Evolutionary conservation across 2,888 invertebrate genomes (phyloP).

Genomic region (Anoncus sp.): DNA sequence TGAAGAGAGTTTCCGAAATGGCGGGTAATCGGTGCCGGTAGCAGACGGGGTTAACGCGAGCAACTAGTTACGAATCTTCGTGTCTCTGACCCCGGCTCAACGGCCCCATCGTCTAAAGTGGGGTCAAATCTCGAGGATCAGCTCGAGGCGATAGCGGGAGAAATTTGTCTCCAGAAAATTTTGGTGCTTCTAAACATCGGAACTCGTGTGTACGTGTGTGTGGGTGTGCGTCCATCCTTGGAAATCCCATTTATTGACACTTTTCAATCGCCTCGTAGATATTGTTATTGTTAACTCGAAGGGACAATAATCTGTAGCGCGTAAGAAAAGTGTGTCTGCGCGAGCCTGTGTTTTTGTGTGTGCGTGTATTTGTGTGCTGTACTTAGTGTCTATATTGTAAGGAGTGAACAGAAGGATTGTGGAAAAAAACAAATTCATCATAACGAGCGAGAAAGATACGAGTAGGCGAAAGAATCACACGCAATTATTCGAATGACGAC

Average conservation of each 20-base stretch:
- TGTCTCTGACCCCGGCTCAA: slow-evolving; percentile 62
- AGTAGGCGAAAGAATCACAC: background rate
- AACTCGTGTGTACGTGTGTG: no score
- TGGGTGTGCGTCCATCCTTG: no score
- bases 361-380: slow-evolving; percentile 60
- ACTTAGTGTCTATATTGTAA: slow-evolving; percentile 31
- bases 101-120: slow-evolving; percentile 39
- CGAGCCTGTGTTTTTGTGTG: background rate
- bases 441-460: background rate
- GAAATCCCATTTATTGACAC: slow-evolving; percentile 17
- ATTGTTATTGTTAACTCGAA: slow-evolving; percentile 18
- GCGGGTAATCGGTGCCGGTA: slow-evolving; percentile 81
- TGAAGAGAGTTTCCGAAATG: slow-evolving; percentile 77
- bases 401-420: background rate
- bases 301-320: slow-evolving; percentile 71
- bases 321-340: slow-evolving; percentile 61
- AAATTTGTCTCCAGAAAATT: no score
- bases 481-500: background rate
- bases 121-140: no score
- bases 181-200: slow-evolving; percentile 5
- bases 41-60: slow-evolving; percentile 78
- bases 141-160: no score
- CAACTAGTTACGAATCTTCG: slow-evolving; percentile 18
- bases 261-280: slow-evolving; percentile 18
- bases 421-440: background rate